Conservation (phyloP, 2,113 vertebrate species). For the Alces alces region DNA sequence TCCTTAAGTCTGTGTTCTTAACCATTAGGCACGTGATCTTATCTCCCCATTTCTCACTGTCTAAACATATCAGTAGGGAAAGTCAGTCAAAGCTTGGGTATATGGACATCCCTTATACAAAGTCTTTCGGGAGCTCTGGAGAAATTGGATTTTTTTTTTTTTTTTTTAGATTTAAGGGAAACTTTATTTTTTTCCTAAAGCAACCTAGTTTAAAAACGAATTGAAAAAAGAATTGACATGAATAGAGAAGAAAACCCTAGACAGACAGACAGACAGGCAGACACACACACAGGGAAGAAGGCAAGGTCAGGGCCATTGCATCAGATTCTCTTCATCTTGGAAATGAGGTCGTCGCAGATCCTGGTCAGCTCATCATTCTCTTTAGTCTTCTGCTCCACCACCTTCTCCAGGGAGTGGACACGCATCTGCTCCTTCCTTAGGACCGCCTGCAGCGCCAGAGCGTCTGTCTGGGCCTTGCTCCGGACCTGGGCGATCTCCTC, state of each 20-base stretch:
- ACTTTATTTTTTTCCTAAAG: conserved; percentile 51
- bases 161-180: not conserved
- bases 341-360: conserved; percentile 69
- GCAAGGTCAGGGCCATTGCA: accelerated
- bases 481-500: conserved; percentile 89
- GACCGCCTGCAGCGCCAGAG: conserved; percentile 84
- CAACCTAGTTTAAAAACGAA: not conserved
- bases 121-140: not conserved
- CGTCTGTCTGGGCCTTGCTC: conserved; percentile 84
- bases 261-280: not conserved
- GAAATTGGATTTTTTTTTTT: no score
- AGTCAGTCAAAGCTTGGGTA: not conserved
- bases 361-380: conserved; percentile 56
- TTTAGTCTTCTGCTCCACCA: conserved; percentile 86
- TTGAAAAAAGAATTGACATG: not conserved
- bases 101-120: not conserved
- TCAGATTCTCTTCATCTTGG: conserved; percentile 68
- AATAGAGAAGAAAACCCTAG: not conserved
- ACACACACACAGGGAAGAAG: not conserved
- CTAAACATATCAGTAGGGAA: not conserved
- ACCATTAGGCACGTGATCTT: not conserved
- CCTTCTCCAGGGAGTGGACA: conserved; percentile 88
- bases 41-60: not conserved
- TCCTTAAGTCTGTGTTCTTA: not conserved
- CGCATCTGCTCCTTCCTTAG: conserved; percentile 91